These are phyloP conservation scores for Notospermus geniculatus DNA, from an alignment of 1,140 invertebrate genomes.

Conservation along the genomic window DNA sequence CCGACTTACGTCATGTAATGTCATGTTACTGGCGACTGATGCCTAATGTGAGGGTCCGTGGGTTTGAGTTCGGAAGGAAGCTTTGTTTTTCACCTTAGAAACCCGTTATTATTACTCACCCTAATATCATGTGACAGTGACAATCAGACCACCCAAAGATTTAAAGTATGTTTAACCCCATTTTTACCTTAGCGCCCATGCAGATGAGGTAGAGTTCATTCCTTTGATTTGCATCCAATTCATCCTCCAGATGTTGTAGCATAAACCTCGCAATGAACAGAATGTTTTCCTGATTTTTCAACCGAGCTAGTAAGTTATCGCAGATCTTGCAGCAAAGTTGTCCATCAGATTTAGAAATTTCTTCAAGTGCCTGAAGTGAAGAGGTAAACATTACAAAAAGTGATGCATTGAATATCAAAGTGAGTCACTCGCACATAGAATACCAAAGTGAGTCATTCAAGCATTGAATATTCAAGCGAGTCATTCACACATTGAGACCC, in stretches of 20 bases:
- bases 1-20: no score
- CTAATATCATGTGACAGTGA: no score
- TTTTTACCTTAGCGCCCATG: slow-evolving; percentile 45
- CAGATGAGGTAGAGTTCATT: slow-evolving; percentile 32
- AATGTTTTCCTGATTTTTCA: slow-evolving; percentile 35
- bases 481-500: no score
- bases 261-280: slow-evolving; percentile 46
- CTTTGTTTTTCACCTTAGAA: no score
- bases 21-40: no score
- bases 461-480: no score
- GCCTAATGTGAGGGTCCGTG: no score
- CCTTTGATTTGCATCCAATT: slow-evolving; percentile 24
- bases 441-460: no score
- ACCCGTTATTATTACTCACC: no score
- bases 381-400: background rate
- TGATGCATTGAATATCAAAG: background rate
- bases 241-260: slow-evolving; percentile 32
- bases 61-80: no score
- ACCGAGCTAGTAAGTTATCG: slow-evolving; percentile 29
- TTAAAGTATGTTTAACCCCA: no score
- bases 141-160: no score
- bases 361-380: slow-evolving; percentile 38
- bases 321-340: slow-evolving; percentile 37
- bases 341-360: slow-evolving; percentile 20
- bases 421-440: background rate